Conservation (phyloP, 2,113 vertebrate species). For the Onychorhynchus coronatus region DNA sequence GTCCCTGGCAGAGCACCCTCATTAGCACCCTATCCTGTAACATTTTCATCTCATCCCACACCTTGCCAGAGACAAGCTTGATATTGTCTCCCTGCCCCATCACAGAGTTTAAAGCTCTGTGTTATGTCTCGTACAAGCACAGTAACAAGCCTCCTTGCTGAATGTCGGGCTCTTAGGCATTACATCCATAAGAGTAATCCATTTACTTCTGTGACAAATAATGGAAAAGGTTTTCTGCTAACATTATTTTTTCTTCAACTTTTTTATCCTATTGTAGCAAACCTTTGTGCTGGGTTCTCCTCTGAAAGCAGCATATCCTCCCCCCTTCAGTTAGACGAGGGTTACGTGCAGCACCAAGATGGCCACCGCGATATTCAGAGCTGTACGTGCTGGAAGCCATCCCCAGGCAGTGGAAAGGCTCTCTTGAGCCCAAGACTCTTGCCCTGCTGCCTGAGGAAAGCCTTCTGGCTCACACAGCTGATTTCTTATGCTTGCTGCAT, state of each 20-base stretch:
- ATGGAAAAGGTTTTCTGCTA: background rate
- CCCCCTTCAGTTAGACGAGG: background rate
- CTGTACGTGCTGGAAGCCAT: background rate
- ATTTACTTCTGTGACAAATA: background rate
- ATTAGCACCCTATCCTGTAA: background rate
- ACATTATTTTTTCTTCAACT: background rate
- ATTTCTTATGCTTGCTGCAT: background rate
- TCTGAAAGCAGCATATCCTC: background rate
- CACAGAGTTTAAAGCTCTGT: background rate
- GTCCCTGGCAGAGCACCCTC: background rate
- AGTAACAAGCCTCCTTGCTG: background rate
- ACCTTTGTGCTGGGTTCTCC: background rate
- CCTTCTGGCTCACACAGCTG: background rate
- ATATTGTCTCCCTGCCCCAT: fast-evolving
- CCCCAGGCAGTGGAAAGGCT: background rate
- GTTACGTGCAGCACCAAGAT: background rate
- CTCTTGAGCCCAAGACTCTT: background rate
- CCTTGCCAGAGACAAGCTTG: background rate
- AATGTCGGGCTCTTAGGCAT: background rate
- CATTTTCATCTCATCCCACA: background rate
- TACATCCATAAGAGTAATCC: background rate
- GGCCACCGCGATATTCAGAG: background rate
- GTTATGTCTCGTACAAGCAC: background rate
- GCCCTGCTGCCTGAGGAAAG: background rate
- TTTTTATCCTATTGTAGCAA: background rate